Percentiles rank a stretch among this genome's conserved stretches.
Evolutionary conservation across 2,888 invertebrate genomes (phyloP).

Genomic region (Chymomyza caudatula): DNA sequence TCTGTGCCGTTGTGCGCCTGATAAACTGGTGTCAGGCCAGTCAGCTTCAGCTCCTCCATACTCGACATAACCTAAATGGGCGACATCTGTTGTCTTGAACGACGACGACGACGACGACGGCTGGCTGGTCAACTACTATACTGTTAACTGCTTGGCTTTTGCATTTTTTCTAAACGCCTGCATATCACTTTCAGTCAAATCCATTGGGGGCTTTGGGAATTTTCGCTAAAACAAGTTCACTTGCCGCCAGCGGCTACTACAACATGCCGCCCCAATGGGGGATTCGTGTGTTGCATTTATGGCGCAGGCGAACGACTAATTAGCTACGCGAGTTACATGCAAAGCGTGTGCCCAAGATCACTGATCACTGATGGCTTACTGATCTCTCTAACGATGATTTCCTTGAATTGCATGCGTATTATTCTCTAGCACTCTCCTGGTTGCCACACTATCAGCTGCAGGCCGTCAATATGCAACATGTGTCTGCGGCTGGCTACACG

Average conservation of each 20-base stretch:
- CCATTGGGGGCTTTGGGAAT: slow-evolving; percentile 52
- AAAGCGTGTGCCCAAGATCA: slow-evolving; percentile 37
- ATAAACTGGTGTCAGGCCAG: slow-evolving; percentile 63
- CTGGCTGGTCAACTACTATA: slow-evolving; percentile 1
- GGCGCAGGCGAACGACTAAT: slow-evolving; percentile 72
- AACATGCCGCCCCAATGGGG: slow-evolving; percentile 32
- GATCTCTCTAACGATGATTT: slow-evolving; percentile 54
- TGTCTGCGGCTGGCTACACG: slow-evolving; percentile 8
- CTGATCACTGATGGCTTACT: slow-evolving; percentile 18
- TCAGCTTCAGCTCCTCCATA: slow-evolving; percentile 8
- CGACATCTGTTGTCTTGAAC: slow-evolving; percentile 50
- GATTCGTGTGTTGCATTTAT: slow-evolving; percentile 54
- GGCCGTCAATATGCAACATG: slow-evolving; percentile 34
- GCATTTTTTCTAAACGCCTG: slow-evolving; percentile 62
- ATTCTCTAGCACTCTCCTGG: not conserved
- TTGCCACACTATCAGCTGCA: slow-evolving; percentile 10
- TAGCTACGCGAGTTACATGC: slow-evolving; percentile 76
- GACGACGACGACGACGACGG: too few species aligned
- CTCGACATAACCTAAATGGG: slow-evolving; percentile 61
- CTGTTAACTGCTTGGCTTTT: slow-evolving; percentile 13
- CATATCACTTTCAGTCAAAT: slow-evolving; percentile 68
- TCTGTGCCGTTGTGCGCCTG: slow-evolving; percentile 54
- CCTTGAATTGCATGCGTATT: slow-evolving; percentile 30
- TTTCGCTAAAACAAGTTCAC: slow-evolving; percentile 32
- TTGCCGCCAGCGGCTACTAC: slow-evolving; percentile 3